phyloP scores from a whole-genome alignment of 1,140 invertebrate genomes.

The Platyscapa corneri region DNA sequence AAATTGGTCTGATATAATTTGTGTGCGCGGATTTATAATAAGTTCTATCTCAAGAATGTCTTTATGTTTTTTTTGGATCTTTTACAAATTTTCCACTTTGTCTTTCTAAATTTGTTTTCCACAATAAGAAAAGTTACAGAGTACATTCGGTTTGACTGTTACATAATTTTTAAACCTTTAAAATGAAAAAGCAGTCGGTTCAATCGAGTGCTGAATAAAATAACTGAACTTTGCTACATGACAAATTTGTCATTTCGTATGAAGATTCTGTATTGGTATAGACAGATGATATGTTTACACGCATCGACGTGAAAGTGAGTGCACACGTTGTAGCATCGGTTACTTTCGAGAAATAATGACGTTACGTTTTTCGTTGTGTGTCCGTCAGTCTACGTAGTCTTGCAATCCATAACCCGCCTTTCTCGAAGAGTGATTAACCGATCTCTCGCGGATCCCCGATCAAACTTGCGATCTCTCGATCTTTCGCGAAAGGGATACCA shows the following conservation, averaged over 20 bases:
- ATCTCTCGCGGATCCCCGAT: constrained; percentile 51
- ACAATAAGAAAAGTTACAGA: too few relatives aligned
- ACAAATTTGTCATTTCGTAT: background rate
- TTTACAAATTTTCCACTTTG: background rate
- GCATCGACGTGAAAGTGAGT: background rate
- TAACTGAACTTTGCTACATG: background rate
- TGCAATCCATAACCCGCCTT: constrained; percentile 51
- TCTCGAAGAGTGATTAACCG: constrained; percentile 55
- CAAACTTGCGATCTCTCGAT: constrained; percentile 39
- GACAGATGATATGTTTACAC: constrained; percentile 7
- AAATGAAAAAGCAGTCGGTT: background rate
- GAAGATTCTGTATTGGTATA: background rate
- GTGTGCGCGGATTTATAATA: too few relatives aligned
- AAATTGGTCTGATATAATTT: too few relatives aligned
- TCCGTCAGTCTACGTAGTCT: constrained; percentile 50
- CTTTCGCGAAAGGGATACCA: background rate
- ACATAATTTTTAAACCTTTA: background rate
- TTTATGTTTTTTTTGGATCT: too few relatives aligned
- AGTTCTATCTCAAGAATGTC: too few relatives aligned
- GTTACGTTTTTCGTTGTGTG: constrained; percentile 52
- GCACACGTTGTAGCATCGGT: background rate
- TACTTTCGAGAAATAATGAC: constrained; percentile 54
- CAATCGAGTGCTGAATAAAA: background rate
- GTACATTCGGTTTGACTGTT: background rate
- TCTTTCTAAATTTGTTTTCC: too few relatives aligned